phyloP scores from a whole-genome alignment of 2,888 invertebrate species.

The Serrognathus titanus region DNA sequence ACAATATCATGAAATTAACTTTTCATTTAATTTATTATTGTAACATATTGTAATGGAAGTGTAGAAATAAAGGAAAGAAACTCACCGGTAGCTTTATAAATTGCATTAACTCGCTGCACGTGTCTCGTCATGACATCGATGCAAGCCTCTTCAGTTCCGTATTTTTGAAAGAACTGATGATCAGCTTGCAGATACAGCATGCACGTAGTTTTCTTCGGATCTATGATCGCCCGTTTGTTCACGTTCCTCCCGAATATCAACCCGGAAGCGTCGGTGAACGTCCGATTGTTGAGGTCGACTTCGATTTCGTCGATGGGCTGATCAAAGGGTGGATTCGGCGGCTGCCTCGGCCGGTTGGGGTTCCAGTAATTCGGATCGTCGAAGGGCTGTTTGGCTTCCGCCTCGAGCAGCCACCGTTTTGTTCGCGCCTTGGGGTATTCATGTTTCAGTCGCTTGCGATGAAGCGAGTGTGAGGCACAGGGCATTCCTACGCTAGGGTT shows the following conservation, averaged over 20 bases:
- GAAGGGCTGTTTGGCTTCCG: conserved; percentile 51
- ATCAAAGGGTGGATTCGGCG: conserved; percentile 47
- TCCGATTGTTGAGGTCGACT: conserved; percentile 35
- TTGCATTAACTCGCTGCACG: conserved; percentile 88
- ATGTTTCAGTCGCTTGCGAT: conserved; percentile 29
- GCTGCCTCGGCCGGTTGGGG: conserved; percentile 54
- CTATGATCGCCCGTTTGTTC: conserved; percentile 67
- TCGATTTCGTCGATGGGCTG: conserved; percentile 44
- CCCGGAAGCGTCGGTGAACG: conserved; percentile 46
- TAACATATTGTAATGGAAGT: no score
- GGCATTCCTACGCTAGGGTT: conserved; percentile 44
- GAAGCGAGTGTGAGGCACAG: conserved; percentile 43
- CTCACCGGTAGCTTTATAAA: conserved; percentile 79
- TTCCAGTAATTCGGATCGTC: conserved; percentile 49
- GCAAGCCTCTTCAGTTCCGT: conserved; percentile 90
- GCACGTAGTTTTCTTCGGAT: conserved; percentile 88
- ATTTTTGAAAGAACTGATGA: conserved; percentile 93
- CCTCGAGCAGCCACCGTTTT: conserved; percentile 69
- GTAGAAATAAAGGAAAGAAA: not conserved
- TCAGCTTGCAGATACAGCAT: conserved; percentile 94
- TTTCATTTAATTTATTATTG: no score
- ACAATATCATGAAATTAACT: no score
- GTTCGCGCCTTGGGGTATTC: conserved; percentile 42
- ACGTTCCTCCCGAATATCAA: conserved; percentile 56
- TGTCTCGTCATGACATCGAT: conserved; percentile 94